These are phyloP conservation scores for Lochmaea crataegi DNA, from an alignment of 2,888 invertebrate species.

Conservation along the genomic window DNA sequence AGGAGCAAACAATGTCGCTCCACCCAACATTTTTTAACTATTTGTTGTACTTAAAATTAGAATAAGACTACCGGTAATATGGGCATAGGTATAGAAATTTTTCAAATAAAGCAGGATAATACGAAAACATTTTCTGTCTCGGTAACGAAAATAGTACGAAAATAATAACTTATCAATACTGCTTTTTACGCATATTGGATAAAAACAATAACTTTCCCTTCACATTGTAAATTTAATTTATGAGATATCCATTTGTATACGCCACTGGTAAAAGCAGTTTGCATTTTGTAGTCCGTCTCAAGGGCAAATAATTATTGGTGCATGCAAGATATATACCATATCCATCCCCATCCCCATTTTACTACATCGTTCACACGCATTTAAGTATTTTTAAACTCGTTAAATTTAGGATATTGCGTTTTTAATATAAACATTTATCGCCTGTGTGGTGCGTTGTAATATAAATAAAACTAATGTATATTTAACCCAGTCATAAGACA, in stretches of 20 bases:
- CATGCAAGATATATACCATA: constrained; percentile 8
- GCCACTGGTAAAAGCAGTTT: constrained; percentile 44
- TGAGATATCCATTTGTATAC: not conserved
- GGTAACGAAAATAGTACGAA: too few relatives aligned
- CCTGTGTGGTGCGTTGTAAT: not conserved
- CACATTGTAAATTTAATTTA: not conserved
- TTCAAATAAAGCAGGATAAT: too few relatives aligned
- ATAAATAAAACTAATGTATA: constrained; percentile 5
- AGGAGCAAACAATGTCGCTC: too few relatives aligned
- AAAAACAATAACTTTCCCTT: too few relatives aligned
- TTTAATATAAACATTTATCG: constrained; percentile 7
- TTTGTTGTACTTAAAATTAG: too few relatives aligned
- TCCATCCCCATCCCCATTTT: not conserved
- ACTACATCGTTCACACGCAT: not conserved
- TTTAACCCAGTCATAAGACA: not conserved
- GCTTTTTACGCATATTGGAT: too few relatives aligned
- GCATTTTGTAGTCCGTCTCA: constrained; percentile 56
- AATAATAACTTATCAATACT: too few relatives aligned
- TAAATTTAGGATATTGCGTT: not conserved
- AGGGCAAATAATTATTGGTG: constrained; percentile 48
- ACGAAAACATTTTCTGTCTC: too few relatives aligned
- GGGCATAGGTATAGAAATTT: too few relatives aligned
- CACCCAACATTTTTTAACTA: too few relatives aligned
- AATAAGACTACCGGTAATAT: too few relatives aligned
- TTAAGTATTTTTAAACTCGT: not conserved